Evolutionary conservation across 2,797 vertebrate genomes (phyloP).

Genomic region (Micrastur ruficollis): DNA sequence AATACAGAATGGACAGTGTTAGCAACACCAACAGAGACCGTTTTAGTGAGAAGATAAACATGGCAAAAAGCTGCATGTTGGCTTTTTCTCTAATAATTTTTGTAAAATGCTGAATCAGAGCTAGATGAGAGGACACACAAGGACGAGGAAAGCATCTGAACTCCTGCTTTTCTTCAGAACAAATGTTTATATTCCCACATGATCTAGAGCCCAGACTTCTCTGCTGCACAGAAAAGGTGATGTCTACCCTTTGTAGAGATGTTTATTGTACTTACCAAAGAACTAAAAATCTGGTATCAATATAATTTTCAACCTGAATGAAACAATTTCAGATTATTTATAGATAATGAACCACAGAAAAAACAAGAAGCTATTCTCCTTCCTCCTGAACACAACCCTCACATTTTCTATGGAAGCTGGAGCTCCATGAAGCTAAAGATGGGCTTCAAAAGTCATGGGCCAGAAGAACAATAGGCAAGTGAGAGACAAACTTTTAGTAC

Average conservation of each 20-base stretch:
- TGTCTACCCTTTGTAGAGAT: background rate
- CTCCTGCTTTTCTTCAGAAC: background rate
- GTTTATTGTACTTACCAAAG: background rate
- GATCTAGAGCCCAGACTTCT: background rate
- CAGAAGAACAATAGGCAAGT: background rate
- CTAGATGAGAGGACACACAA: background rate
- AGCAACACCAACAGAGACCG: background rate
- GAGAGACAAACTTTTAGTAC: background rate
- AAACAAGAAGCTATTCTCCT: background rate
- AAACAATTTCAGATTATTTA: background rate
- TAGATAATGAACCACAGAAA: background rate
- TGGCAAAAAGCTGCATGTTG: background rate
- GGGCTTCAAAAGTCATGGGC: background rate
- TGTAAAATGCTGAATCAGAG: background rate
- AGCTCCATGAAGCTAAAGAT: background rate
- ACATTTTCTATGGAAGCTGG: background rate
- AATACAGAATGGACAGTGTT: background rate
- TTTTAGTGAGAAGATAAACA: background rate
- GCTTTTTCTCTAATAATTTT: background rate
- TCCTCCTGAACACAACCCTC: background rate
- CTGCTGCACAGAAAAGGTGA: background rate
- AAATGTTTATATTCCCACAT: background rate
- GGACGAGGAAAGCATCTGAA: background rate
- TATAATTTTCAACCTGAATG: background rate
- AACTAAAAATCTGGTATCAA: background rate